Base-by-base conservation (phyloP, 2,113 vertebrate species). In the Psophia crepitans region DNA sequence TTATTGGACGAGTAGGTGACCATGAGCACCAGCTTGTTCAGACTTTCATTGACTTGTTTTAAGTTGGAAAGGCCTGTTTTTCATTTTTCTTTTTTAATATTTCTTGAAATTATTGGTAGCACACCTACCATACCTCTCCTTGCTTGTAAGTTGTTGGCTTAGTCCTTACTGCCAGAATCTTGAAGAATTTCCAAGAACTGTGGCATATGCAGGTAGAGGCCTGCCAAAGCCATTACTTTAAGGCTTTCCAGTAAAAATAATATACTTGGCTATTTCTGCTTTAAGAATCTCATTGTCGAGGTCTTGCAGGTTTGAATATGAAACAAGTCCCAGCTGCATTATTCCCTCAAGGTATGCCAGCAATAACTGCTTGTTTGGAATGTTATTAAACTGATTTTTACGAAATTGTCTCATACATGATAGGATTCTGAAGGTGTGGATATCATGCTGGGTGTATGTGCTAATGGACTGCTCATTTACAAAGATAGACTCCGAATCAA, bases 371-470 rank as follows among this genome's bases (percentile, higher is more conserved):
- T 80, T 78, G 10, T n/a, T 89, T 76, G 41, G 26, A 66, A 37
- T 63, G 56, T 85, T 84, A 21, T 27, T 37, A 73, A 82, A 86
- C 26, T 86, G 43, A 28, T 74, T 65, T 76, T 87, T 78, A 37
- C 81, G 48, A 32, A 84, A 83, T 86, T 96, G 5, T 97, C 33
- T 95, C 43, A 30, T 79, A 43, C 14, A 11, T 87, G 83, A 26
- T 95, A 99, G 99, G 99, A 99, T 96, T 99, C 99, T 6, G 99
- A 99, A 98, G 99, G 98, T 3, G 99, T 99, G 97, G 99, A 99
- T 98, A 99, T 99, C 98, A 99, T 99, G 99, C 95, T 99, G 58
- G 99, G 99, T 4, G 99, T 99, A 46, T 99, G 99, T 90, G 98
- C 99, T 93, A 99, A 99, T 7, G 99, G 99, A 24, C 98, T 99